Base-by-base conservation (phyloP, 2,113 vertebrate genomes). In the Psittacara wagleri region DNA sequence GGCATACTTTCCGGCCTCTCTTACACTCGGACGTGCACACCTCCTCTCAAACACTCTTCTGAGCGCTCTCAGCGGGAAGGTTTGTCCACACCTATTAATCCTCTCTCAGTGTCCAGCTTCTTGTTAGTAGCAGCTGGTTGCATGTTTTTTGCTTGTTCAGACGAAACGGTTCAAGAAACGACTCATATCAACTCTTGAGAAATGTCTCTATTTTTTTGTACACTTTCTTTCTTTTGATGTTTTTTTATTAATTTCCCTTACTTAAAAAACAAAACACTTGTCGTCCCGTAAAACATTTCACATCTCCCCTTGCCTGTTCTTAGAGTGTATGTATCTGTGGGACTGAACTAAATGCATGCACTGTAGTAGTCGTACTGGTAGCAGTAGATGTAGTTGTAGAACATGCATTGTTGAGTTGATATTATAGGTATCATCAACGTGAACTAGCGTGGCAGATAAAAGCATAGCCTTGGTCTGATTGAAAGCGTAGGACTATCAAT, bases 61-160 rank as follows among this genome's bases (percentile, higher is more conserved):
- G 98, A 98, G 98, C 98, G 97, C 98, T 98, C 98, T 98, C 98
- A 98, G 98, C 98, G 97, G 98, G 98, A 98, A 98, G 98, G 98
- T 98, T 99, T 98, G 98, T 98, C 98, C 98, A 98, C 98, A 98
- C 98, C 98, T 98, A 96, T 98, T 98, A 98, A 98, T 98, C 98
- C 97, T 98, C 98, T 98, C 98, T 98, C 98, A 97, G 97, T 98
- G 98, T 98, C 97, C 97, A 98, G 98, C 98, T 97, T 98, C 97
- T 97, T 98, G 97, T 98, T 98, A 97, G 98, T 98, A 98, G 97
- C 98, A 98, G 98, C 98, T 98, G 98, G 98, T 98, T 98, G 98
- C 98, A 98, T 98, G 98, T 98, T 98, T 97, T 98, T 98, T 98
- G 98, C 98, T 98, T 98, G 98, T 98, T 98, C 97, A 97, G 97